These are phyloP conservation scores for Lates japonicus DNA, from an alignment of 2,797 vertebrate genomes.

Conservation along the genomic window DNA sequence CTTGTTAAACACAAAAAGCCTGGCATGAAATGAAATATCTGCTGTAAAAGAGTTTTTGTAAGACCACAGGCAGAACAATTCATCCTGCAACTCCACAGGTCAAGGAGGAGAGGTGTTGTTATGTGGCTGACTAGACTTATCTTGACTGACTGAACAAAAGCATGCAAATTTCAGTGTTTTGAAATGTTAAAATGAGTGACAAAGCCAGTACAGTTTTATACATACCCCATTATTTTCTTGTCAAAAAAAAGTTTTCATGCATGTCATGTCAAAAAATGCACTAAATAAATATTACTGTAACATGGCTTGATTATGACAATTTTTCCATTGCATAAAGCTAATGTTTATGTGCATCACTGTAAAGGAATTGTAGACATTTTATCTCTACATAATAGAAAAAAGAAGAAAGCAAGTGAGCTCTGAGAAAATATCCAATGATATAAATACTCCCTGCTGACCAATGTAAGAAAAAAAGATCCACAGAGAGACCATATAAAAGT, in stretches of 20 bases:
- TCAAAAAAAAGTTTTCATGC: background rate
- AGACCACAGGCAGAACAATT: background rate
- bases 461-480: background rate
- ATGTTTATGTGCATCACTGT: background rate
- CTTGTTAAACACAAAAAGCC: constrained; percentile 3
- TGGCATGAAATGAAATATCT: background rate
- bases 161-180: background rate
- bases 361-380: background rate
- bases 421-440: background rate
- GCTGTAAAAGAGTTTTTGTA: background rate
- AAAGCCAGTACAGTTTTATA: background rate
- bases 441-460: background rate
- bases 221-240: background rate
- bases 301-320: background rate
- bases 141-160: background rate
- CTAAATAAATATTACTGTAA: background rate
- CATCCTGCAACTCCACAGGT: background rate
- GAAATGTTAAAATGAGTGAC: background rate
- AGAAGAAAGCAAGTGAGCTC: background rate
- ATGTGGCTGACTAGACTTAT: background rate
- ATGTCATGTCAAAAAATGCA: background rate
- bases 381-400: background rate
- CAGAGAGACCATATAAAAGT: background rate
- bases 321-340: background rate
- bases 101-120: background rate